Evolutionary conservation across 2,797 vertebrate species (phyloP), one percentile per base, ranked within the genome.

Genomic region (Mormyrops boulengeri): DNA sequence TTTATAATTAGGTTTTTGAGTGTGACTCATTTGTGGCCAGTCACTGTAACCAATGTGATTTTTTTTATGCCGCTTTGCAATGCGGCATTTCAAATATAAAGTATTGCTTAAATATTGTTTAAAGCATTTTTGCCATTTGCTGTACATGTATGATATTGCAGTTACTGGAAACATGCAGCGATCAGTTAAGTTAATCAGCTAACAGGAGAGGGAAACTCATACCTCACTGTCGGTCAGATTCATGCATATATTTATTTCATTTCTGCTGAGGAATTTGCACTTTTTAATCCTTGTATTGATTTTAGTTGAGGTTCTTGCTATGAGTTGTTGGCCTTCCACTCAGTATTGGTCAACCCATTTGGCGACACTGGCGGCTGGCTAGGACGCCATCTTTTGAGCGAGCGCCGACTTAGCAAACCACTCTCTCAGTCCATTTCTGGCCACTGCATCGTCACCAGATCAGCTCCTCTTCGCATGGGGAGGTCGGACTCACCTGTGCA

Each of bases 1-100:
- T 66, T 88, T 88, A 88, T 88, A 88, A 55, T 66, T 88, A 88
- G 57, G 6, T 52, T 88, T 62, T 60, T 41, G 8, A 66, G 41
- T 66, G 57, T 88, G 53, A 88, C 52, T 85, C 82, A 85, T 85
- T 85, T 52, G 44, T 52, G 44, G 47, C 44, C 44, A 85, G 82
- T 49, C 82, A 85, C 82, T 85, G 49, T 85, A 85, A 85, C 44
- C 44, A 50, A 85, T 52, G 49, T 85, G 22, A 12, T 26, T 49
- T 85, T 50, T 85, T 50, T 50, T 22, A 49, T 47, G 30, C 14
- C 9, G n/a, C 9, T 11, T 84, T 84, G 47, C 47, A 85, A 52
- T 49, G 44, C 17, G 3, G 19, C n/a, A 22, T 49, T 22, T 7
- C 77, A 85, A 12, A 52, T 85, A 85, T 49, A 50, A 85, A 26